Evolutionary conservation across 2,888 invertebrate genomes (phyloP).

Genomic region (Ichneumoninae sp.): DNA sequence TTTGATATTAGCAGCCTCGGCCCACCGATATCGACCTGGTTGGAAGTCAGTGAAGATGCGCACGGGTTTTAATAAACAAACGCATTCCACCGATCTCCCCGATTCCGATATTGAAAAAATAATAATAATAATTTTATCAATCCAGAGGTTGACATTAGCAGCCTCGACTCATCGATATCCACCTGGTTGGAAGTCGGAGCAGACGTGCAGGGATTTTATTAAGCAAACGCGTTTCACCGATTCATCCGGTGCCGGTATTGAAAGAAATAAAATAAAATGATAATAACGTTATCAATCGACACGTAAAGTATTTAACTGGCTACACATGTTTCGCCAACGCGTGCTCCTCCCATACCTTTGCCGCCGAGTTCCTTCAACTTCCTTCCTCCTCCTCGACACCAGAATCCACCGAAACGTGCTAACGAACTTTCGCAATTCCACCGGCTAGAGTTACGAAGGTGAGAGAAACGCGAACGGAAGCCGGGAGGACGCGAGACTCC

Average conservation of each 20-base stretch:
- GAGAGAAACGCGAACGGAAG: conserved; percentile 56
- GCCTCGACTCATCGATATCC: no score
- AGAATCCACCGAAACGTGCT: conserved; percentile 66
- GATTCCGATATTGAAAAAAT: no score
- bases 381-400: conserved; percentile 23
- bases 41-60: no score
- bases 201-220: no score
- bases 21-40: no score
- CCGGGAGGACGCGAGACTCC: conserved; percentile 47
- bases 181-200: no score
- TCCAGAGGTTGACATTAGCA: no score
- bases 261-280: background rate
- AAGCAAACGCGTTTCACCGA: no score
- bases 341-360: background rate
- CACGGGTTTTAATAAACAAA: no score
- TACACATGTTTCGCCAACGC: conserved; percentile 18
- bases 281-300: background rate
- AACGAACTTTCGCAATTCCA: conserved; percentile 66
- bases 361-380: conserved; percentile 22
- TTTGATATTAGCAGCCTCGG: no score
- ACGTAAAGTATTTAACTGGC: background rate
- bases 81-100: no score
- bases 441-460: conserved; percentile 46
- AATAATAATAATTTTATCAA: no score
- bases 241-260: background rate